Evolutionary conservation across 2,888 invertebrate genomes (phyloP), one percentile per base, ranked within the genome.

Genomic region (Melangyna quadrimaculata): DNA sequence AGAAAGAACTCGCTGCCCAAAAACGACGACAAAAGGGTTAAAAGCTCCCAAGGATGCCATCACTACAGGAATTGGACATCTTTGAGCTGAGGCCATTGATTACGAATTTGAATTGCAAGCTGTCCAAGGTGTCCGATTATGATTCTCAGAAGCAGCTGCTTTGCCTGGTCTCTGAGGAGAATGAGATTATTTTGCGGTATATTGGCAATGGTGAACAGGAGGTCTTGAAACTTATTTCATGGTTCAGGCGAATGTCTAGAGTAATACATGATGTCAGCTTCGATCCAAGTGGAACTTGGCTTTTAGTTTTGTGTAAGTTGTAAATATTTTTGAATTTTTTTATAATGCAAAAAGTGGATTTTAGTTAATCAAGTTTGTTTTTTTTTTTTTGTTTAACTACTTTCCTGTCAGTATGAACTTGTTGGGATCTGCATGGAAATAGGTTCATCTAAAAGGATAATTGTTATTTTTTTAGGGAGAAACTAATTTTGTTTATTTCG

Each of bases 201-300:
- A 90, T 90, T 61, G 90, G 89, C 71, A 89, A 90, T 48, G 87
- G 88, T 8, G 90, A 90, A 10, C 90, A 90, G 87, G 90, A 91
- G 87, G 90, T 91, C 67, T 88, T 92, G 37, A 92, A 92, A 88
- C 88, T 91, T 87, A 89, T 92, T 72, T 90, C 90, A 40, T 92
- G 92, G 92, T 92, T 92, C 87, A 89, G 90, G 2, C 90, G 91
- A 37, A 89, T 90, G 65, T 89, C 90, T 55, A 90, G 92, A 59
- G 90, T 91, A 14, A 94, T 95, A 78, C 94, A 95, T 90, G 95
- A 95, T 89, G 93, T 97, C 91, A 96, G 97, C 91, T 97, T 97
- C 92, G 97, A 97, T 92, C 96, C 96, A 1, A 94, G 95, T 79
- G 97, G 97, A 72, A 95, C 89, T 72, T 91, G 91, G 91, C 88